Conservation (phyloP, 1,140 invertebrate species). For the Eufriesea mexicana region DNA sequence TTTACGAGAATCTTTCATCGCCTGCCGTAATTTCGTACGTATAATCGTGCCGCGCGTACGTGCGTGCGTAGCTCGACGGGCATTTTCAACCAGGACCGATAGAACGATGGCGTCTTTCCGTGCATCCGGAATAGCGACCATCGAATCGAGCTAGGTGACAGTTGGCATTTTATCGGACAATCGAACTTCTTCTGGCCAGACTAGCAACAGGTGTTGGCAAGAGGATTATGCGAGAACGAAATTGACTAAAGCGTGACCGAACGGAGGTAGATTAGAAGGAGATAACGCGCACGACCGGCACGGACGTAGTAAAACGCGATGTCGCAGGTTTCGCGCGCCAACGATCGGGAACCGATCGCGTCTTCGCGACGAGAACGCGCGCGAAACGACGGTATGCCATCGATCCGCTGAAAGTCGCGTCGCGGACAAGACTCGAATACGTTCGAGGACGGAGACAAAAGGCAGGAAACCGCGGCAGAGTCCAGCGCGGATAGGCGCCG, state of each 20-base stretch:
- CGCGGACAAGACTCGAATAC: background rate
- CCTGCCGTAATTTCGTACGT: background rate
- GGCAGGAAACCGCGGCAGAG: constrained; percentile 21
- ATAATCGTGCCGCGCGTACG: background rate
- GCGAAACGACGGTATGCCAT: background rate
- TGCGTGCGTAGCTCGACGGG: background rate
- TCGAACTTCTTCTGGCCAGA: constrained; percentile 43
- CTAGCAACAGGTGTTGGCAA: constrained; percentile 54
- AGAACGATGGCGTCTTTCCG: background rate
- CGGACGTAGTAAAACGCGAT: background rate
- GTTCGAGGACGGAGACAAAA: constrained; percentile 17
- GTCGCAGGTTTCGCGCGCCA: background rate
- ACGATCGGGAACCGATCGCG: background rate
- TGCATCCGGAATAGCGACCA: background rate
- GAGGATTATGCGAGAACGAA: constrained; percentile 16
- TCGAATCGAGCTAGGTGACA: constrained; percentile 21
- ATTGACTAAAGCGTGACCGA: background rate
- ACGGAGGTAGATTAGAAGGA: background rate
- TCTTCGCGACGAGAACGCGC: no score
- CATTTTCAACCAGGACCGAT: constrained; percentile 13
- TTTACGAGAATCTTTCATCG: background rate
- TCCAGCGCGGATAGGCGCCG: background rate
- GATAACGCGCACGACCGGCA: background rate
- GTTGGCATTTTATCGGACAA: constrained; percentile 51
- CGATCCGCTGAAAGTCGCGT: background rate